Evolutionary conservation across 1,140 invertebrate genomes (phyloP).

Genomic region (Cherax quadricarinatus): DNA sequence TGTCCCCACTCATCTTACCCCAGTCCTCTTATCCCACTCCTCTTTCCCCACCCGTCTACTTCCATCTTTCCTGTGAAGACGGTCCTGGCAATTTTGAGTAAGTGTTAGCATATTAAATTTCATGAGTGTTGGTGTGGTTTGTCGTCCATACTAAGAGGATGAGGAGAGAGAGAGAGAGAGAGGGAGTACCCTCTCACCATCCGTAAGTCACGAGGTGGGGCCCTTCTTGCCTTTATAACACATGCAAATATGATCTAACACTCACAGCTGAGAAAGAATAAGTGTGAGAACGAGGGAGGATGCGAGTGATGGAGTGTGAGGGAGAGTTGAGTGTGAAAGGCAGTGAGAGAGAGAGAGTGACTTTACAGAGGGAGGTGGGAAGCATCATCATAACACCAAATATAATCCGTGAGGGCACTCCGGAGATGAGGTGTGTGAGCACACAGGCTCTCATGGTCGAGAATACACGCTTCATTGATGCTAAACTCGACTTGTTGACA

Average conservation of each 20-base stretch:
- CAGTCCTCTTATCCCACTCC: background rate
- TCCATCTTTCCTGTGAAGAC: conserved; percentile 6
- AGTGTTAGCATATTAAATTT: conserved; percentile 65
- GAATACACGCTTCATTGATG: conserved; percentile 31
- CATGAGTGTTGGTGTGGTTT: conserved; percentile 37
- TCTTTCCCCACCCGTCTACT: background rate
- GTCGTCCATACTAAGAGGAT: conserved; percentile 40
- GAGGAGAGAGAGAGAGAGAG: background rate
- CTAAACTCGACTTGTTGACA: background rate
- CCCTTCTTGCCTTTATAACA: background rate
- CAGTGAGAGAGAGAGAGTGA: background rate
- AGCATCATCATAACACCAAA: conserved; percentile 37
- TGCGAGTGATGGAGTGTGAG: too few species aligned
- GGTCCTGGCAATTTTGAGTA: conserved; percentile 57
- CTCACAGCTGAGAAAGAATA: background rate
- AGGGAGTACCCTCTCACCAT: background rate
- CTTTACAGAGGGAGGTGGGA: background rate
- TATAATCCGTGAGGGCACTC: conserved; percentile 48
- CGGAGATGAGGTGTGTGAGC: conserved; percentile 39
- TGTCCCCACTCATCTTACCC: too few species aligned
- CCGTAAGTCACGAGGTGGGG: conserved; percentile 35
- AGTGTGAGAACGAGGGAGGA: too few species aligned
- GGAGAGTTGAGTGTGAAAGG: too few species aligned
- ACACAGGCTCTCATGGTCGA: conserved; percentile 34
- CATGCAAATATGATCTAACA: conserved; percentile 47